phyloP scores from a whole-genome alignment of 1,140 invertebrate genomes.

The Drosophila saltans region DNA sequence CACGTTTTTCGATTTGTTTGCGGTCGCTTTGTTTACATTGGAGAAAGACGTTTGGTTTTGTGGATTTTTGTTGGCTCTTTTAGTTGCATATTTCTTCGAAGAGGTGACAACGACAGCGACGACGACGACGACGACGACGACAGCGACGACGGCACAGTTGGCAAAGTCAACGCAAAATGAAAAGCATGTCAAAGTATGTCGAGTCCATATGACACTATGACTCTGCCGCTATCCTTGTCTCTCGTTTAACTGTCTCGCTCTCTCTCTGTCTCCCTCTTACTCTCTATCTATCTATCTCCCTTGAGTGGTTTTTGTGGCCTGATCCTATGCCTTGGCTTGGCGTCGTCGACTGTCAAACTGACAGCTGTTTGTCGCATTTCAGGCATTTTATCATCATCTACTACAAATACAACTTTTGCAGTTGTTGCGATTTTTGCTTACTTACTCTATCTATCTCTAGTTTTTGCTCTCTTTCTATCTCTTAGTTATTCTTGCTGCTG shows the following conservation, averaged over 20 bases:
- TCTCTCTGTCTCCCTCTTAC: neutral
- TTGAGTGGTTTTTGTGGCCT: conserved; percentile 44
- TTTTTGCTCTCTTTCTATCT: neutral
- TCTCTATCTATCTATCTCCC: conserved; percentile 9
- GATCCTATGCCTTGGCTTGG: conserved; percentile 20
- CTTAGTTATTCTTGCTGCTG: neutral
- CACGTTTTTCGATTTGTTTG: conserved; percentile 57
- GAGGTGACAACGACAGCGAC: conserved; percentile 17
- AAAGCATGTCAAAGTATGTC: conserved; percentile 68
- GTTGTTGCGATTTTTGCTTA: conserved; percentile 25
- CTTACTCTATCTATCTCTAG: conserved; percentile 1
- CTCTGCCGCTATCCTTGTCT: conserved; percentile 13
- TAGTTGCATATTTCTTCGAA: conserved; percentile 48
- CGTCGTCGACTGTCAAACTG: conserved; percentile 65
- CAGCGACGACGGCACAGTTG: conserved; percentile 42
- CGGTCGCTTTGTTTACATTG: conserved; percentile 55
- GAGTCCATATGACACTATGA: conserved; percentile 68
- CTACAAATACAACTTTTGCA: conserved; percentile 43
- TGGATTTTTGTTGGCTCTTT: conserved; percentile 42
- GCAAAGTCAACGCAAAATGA: conserved; percentile 64
- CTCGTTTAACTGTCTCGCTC: neutral
- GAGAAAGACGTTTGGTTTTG: conserved; percentile 30
- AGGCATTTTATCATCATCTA: conserved; percentile 69
- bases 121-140: conserved; percentile 19
- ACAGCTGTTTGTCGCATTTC: conserved; percentile 79